Base-by-base conservation (phyloP, 2,888 invertebrate genomes). In the Ypsolopha sequella region DNA sequence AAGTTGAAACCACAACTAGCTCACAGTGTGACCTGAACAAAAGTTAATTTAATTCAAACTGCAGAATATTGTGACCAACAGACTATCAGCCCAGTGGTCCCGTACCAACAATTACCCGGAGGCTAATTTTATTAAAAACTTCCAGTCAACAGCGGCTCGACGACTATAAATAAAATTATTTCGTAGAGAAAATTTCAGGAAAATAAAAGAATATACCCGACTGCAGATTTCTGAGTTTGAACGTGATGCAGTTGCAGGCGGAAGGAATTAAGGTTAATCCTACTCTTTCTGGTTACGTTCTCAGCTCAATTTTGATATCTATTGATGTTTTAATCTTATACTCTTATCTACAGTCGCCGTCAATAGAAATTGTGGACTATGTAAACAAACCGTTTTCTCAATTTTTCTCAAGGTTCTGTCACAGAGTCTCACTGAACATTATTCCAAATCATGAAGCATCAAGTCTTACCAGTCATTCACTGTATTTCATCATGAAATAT, bases 41-140 rank as follows among this genome's bases (percentile, higher is more conserved):
- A 50, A 50, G 50, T 50, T 50, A 50, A 50, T 50, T 50, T 36
- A 50, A 50, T 50, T 50, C 36, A 36, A 41, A 48, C 7, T 7
- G 43, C 43, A 43, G n/a, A 39, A 39, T 43, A 13, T 43, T 43
- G 43, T 43, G 43, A 43, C 8, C 38, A 10, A 6, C 2, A 6
- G 24, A 36, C 44, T 46, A 52, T 47, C 39, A 55, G 53, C 8
- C 41, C 50, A 50, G 11, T 24, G 35, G 50, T 55, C 54, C 57
- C 55, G 57, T 52, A 58, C 58, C 63, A 64, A 68, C 73, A 76
- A 74, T 76, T 73, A 73, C 69, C 68, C 71, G 73, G 69, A 68
- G 68, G 70, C 79, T 80, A 80, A 80, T 76, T 79, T 71, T 73
- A 80, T 80, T 80, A 74, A 78, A 76, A 80, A 77, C 67, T 78